Conservation (phyloP, 2,888 invertebrate genomes). For the Apocheima hispidaria region DNA sequence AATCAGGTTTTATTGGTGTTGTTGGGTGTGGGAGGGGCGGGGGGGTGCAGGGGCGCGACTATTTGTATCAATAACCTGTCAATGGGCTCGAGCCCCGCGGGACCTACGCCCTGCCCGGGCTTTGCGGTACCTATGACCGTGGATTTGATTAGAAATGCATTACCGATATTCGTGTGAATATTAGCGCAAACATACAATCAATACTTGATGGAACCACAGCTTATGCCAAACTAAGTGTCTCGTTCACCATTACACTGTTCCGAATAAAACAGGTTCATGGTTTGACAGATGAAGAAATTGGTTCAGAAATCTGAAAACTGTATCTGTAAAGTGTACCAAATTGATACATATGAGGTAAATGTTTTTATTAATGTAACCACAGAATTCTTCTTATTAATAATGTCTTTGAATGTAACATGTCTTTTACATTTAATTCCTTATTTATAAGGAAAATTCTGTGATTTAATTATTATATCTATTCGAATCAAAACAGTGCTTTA, state of each 20-base stretch:
- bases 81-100: conserved; percentile 80
- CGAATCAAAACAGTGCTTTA: conserved; percentile 13
- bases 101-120: conserved; percentile 71
- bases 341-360: no score
- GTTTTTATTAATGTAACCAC: no score
- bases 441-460: no score
- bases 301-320: no score
- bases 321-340: no score
- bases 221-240: no score
- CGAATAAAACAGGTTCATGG: no score
- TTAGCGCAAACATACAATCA: conserved; percentile 24
- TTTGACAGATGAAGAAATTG: no score
- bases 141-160: conserved; percentile 81
- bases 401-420: no score
- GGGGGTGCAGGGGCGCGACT: conserved; percentile 65
- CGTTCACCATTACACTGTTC: no score
- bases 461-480: background rate
- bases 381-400: no score
- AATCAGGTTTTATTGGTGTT: conserved; percentile 86
- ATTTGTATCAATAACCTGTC: conserved; percentile 87
- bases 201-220: background rate
- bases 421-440: no score
- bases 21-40: conserved; percentile 68
- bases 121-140: conserved; percentile 70
- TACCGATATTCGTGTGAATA: conserved; percentile 70